Percentiles rank a stretch among this genome's conserved stretches.
phyloP scores from a whole-genome alignment of 2,113 vertebrate genomes.

The Argyrosomus japonicus region DNA sequence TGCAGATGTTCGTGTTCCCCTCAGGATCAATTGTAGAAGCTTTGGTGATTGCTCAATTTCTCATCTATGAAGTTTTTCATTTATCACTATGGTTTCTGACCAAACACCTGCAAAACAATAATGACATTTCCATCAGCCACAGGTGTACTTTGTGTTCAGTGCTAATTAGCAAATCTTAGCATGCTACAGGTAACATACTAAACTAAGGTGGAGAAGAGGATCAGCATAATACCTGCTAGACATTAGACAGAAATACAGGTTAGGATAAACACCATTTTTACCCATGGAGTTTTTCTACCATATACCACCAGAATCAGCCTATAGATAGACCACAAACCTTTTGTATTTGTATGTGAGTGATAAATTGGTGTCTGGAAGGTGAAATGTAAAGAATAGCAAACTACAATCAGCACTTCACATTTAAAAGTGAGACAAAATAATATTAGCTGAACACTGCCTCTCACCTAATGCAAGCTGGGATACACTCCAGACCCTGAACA shows the following conservation, averaged over 20 bases:
- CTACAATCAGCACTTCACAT: background rate
- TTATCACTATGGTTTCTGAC: background rate
- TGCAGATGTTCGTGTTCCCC: background rate
- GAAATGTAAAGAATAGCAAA: background rate
- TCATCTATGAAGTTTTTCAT: too few species aligned
- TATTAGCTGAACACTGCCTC: background rate
- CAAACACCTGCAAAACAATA: too few species aligned
- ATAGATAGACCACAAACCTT: background rate
- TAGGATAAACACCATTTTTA: background rate
- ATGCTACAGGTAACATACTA: too few species aligned
- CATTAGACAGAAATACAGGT: background rate
- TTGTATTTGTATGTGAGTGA: background rate
- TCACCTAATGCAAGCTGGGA: background rate
- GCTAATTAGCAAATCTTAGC: too few species aligned
- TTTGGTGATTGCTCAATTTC: background rate
- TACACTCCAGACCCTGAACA: background rate
- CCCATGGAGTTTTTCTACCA: background rate
- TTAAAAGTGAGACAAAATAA: conserved; percentile 2
- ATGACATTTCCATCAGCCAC: background rate
- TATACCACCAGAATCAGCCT: background rate
- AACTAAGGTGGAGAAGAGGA: too few species aligned
- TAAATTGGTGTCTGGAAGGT: background rate
- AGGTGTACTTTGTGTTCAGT: background rate
- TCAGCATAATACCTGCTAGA: too few species aligned
- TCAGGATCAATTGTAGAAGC: background rate